Percentiles rank a stretch among this genome's conserved stretches.
Conservation (phyloP, 2,888 invertebrate genomes). For the Miltochrista miniata region DNA sequence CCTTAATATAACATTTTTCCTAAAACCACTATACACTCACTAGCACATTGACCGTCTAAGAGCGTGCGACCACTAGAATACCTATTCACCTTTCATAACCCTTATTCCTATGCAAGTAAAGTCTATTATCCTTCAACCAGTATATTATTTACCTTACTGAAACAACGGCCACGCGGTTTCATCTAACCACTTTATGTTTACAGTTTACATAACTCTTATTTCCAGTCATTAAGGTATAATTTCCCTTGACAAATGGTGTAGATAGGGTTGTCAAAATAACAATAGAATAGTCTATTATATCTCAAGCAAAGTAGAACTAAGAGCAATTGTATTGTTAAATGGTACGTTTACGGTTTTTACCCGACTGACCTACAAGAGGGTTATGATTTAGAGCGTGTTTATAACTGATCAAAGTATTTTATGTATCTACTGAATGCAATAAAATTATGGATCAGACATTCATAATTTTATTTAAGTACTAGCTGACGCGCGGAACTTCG, state of each 20-base stretch:
- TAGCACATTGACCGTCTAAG: constrained; percentile 6
- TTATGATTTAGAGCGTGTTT: constrained; percentile 13
- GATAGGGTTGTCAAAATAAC: constrained; percentile 38
- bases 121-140: neutral
- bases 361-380: constrained; percentile 26
- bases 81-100: neutral
- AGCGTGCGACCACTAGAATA: neutral
- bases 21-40: neutral
- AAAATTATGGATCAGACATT: too few species aligned
- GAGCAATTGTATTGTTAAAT: constrained; percentile 26
- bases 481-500: too few species aligned
- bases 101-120: neutral
- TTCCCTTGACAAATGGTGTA: neutral
- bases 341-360: neutral
- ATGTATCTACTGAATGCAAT: too few species aligned
- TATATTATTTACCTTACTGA: neutral
- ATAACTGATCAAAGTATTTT: too few species aligned
- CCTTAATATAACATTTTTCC: neutral
- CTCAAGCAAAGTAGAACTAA: constrained; percentile 2
- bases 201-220: neutral
- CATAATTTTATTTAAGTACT: too few species aligned
- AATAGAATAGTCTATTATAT: constrained; percentile 71
- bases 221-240: neutral
- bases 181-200: neutral
- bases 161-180: neutral